Base-by-base conservation (phyloP, 2,113 vertebrate species). In the Cyprinus carpio region DNA sequence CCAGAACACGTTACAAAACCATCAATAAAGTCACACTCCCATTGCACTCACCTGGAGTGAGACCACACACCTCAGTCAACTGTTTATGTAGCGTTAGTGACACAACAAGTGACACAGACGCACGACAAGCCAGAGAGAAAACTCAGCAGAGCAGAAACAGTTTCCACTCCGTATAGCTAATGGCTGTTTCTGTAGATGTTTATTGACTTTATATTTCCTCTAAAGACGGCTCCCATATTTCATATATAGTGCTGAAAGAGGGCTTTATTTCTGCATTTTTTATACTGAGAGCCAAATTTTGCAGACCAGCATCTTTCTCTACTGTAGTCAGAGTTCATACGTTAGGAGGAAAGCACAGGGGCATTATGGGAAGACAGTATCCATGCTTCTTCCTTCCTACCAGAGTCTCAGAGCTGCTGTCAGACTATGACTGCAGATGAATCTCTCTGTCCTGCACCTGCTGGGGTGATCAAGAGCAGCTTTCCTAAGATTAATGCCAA, bases 401-500 rank as follows among this genome's bases (percentile, higher is more conserved):
- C 65, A 16, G 65, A 82, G 81, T 72, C 81, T 82, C 81, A 72
- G 49, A 82, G 81, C 81, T 82, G 81, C 81, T 23, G 13, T 56
- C 23, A 67, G 81, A 72, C 23, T n/a, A 72, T 56, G 80, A 69
- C 16, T 23, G 18, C 65, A 82, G 27, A 82, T 72, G 49, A 71
- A 82, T 72, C 81, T 82, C 67, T 34, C 67, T 56, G 81, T 72
- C 81, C 65, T 82, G 65, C 81, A 82, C 81, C 81, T 72, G 81
- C 65, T 82, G 81, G 20, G 29, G 65, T 82, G 81, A 71, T 82
- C 60, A 81, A 81, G 64, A 82, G 62, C 58, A 46, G 58, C 64
- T 54, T 82, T 82, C 80, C 46, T 54, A 43, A 72, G 81, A 82
- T 82, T 82, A 82, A 82, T 82, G 65, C 29, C 64, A 40, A 58